These are phyloP conservation scores for Geophilus truncorum DNA, from an alignment of 2,888 invertebrate genomes.

Conservation along the genomic window DNA sequence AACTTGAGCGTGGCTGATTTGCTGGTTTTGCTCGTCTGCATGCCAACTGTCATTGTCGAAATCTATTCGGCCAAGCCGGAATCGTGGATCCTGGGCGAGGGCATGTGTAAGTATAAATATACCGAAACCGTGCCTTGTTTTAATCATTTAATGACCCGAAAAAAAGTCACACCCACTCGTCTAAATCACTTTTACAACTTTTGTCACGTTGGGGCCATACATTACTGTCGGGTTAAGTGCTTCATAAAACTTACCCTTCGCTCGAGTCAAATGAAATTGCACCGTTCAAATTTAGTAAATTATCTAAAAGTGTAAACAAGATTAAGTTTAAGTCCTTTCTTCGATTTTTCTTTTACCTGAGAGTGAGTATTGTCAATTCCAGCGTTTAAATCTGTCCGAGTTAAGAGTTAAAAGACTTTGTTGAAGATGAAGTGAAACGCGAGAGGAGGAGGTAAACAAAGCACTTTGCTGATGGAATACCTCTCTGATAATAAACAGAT, in stretches of 20 bases:
- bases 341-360: neutral
- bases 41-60: slow-evolving; percentile 89
- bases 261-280: too few species aligned
- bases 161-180: neutral
- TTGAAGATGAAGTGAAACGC: too few species aligned
- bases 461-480: too few species aligned
- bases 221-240: too few species aligned
- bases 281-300: too few species aligned
- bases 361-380: too few species aligned
- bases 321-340: neutral
- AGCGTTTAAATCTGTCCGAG: neutral
- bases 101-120: slow-evolving; percentile 94
- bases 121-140: too few species aligned
- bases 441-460: neutral
- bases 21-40: slow-evolving; percentile 83
- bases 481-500: neutral
- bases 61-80: slow-evolving; percentile 78
- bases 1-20: slow-evolving; percentile 92
- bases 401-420: too few species aligned
- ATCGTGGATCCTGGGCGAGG: slow-evolving; percentile 85
- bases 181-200: too few species aligned
- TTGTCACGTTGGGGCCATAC: too few species aligned
- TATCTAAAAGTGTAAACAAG: too few species aligned
- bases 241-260: too few species aligned
- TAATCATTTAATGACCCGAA: neutral